phyloP scores from a whole-genome alignment of 2,113 vertebrate genomes.

The Chaenocephalus aceratus region DNA sequence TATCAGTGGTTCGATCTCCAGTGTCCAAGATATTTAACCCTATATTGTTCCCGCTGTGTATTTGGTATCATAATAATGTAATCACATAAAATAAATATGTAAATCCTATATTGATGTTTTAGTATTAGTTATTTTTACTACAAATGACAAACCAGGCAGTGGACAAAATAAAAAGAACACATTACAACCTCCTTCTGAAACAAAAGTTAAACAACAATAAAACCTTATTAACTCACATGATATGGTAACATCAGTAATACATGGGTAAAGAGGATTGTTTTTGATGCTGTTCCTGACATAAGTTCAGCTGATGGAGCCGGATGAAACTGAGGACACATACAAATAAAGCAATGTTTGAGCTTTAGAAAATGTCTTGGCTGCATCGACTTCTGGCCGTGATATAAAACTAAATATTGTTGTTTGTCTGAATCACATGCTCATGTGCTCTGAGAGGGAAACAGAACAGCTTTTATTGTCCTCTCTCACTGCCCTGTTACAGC shows the following conservation, averaged over 20 bases:
- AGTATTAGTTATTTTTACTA: not conserved
- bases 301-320: not conserved
- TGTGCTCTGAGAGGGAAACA: slow-evolving; percentile 28
- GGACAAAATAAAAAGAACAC: slow-evolving; percentile 1
- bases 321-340: slow-evolving; percentile 3
- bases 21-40: too few species aligned
- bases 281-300: not conserved
- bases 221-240: too few species aligned
- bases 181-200: not conserved
- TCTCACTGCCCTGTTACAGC: not conserved
- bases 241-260: not conserved
- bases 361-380: slow-evolving; percentile 4
- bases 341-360: slow-evolving; percentile 11
- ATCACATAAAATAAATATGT: not conserved
- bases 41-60: too few species aligned
- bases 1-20: too few species aligned
- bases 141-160: not conserved
- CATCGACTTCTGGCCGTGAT: slow-evolving; percentile 1
- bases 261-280: not conserved
- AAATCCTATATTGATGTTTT: not conserved
- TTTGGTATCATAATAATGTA: too few species aligned
- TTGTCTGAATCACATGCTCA: slow-evolving; percentile 40
- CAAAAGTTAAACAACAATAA: not conserved
- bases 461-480: slow-evolving; percentile 31
- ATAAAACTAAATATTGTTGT: slow-evolving; percentile 54